Evolutionary conservation across 1,140 invertebrate species (phyloP), one percentile per base, ranked within the genome.

Genomic region (Atta colombica): DNA sequence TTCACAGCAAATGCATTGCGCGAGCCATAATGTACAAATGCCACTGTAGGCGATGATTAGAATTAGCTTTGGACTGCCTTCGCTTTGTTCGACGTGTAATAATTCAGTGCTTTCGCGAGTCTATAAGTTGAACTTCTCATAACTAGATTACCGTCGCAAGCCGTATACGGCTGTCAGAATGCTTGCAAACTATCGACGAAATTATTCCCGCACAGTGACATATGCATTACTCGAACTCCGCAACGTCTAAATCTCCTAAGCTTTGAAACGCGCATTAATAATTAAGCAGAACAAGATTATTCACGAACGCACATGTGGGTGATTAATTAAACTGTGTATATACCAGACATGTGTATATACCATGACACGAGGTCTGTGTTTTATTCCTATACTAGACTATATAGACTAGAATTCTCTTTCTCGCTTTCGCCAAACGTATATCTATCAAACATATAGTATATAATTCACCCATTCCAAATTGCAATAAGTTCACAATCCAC

Each of bases 1-100:
- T 60, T 49, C 68, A 39, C 55, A 2, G 25, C 45, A 35, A 35
- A 12, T 6, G n/a, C 39, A 39, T 61, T 61, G 45, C 45, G 45
- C 31, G 60, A 55, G 31, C 63, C 60, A 51, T 51, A 68, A 84
- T 82, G 71, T 45, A 61, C 61, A 80, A 80, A 80, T 80, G 68
- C 51, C 39, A 49, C 25, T 14, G 7, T n/a, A 21, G n/a, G 0
- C 25, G 69, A 25, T 63, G 55, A 74, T 84, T 75, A 75, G 35
- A 75, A 71, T 81, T 55, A 58, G 49, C 31, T 81, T 69, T 45
- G 31, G 45, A 71, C 16, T 58, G 16, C 35, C 31, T 45, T 25
- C 16, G 31, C 77, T 12, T 21, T 21, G 80, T 75, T 45, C 31
- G 16, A 12, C 66, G 31, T 45, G 55, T 28, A 84, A 84, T 75